Evolutionary conservation across 2,113 vertebrate genomes (phyloP), one percentile per base, ranked within the genome.

Genomic region (Dasyprocta punctata): DNA sequence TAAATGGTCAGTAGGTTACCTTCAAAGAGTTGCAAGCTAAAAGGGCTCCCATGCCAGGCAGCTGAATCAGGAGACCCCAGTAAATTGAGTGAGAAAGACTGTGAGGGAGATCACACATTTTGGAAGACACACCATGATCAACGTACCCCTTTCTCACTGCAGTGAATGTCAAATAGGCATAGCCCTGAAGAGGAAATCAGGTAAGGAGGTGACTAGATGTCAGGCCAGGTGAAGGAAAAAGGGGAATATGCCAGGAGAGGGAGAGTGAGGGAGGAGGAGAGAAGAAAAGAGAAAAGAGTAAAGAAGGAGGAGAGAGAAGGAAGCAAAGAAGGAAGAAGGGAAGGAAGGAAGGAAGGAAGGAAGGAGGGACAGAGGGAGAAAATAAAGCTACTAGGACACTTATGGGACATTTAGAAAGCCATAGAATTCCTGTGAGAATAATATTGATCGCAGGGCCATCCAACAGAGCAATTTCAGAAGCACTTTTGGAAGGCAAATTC

Each of bases 221-320:
- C 13, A 47, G 41, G 41, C 41, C 41, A 12, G 3, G 0, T 26
- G 52, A 19, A 54, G 44, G 28, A 5, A 28, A 41, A 22, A 17
- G 2, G 2, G n/a, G 20, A 28, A 36, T 6, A 3, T 24, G 0
- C 0, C 16, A 69, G 30, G 26, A 63, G 1, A 12, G 44, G 17
- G 30, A 8, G 12, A 7, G 13, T 11, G 33, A 60, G 58, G 56
- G 20, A 58, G 6, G 56, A 58, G 17, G 56, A 33, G 22, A 44
- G 36, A 13, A 38, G 26, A 61, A 28, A 28, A 61, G 17, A 12
- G 58, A 17, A 20, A 41, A 0, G 49, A 20, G 2, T 3, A 9
- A 10, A 28, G 26, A 41, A 13, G 13, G 20, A 30, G 12, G 36
- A 88, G 16, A 58, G 3, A 5, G 6, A 30, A 24, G 10, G n/a